Percentiles rank a stretch among this genome's conserved stretches.
Conservation (phyloP, 2,797 vertebrate species). For the Echiichthys vipera region DNA sequence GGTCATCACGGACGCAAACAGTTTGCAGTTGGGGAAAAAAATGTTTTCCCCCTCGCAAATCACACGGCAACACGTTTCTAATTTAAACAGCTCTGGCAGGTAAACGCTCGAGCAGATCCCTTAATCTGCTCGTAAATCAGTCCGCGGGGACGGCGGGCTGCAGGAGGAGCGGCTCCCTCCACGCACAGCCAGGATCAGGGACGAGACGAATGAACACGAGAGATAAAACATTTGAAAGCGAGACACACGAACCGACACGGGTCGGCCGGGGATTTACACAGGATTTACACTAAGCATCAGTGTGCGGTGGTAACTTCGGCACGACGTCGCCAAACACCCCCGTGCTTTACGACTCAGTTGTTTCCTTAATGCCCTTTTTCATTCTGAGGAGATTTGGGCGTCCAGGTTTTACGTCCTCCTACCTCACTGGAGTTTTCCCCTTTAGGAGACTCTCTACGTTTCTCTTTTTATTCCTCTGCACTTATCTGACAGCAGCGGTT, state of each 20-base stretch:
- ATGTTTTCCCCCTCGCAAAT: conserved; percentile 83
- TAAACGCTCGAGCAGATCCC: conserved; percentile 83
- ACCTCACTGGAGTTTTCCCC: neutral
- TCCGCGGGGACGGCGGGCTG: neutral
- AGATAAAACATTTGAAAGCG: conserved; percentile 28
- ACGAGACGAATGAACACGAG: conserved; percentile 45
- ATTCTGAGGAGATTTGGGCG: neutral
- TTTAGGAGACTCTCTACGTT: neutral
- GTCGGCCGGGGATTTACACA: too few relatives aligned
- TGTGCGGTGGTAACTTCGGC: neutral
- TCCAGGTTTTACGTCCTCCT: neutral
- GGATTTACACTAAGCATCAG: conserved; percentile 33
- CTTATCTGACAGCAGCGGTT: neutral
- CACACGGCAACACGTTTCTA: conserved; percentile 82
- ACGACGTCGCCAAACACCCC: conserved; percentile 19
- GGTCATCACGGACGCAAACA: conserved; percentile 66
- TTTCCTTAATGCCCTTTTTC: conserved; percentile 16
- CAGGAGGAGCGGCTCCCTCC: conserved; percentile 21
- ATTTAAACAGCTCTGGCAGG: conserved; percentile 84
- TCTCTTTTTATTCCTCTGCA: neutral
- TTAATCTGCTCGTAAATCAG: conserved; percentile 88
- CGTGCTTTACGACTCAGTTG: conserved; percentile 42
- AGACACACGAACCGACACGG: conserved; percentile 8
- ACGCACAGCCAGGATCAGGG: conserved; percentile 29
- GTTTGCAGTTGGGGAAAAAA: conserved; percentile 68